Evolutionary conservation across 2,888 invertebrate species (phyloP).

Genomic region (Ypsolopha sequella): DNA sequence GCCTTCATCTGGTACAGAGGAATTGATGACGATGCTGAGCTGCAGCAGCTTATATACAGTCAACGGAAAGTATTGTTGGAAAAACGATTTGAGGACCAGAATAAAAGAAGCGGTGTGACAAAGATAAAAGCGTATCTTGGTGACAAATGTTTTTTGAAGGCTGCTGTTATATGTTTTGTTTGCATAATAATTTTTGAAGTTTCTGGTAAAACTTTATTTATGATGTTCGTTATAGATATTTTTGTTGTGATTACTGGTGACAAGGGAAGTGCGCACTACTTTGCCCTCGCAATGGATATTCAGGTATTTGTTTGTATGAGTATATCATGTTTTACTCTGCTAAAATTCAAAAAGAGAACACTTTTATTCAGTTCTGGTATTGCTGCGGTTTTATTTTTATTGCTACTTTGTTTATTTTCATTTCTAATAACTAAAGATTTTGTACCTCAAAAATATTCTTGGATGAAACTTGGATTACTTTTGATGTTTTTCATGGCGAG

Average conservation of each 20-base stretch:
- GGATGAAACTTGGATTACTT: not conserved
- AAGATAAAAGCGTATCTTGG: not conserved
- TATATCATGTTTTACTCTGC: not conserved
- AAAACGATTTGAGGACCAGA: not conserved
- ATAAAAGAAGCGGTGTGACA: not conserved
- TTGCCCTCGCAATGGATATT: too few species aligned
- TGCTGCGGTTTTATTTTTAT: not conserved
- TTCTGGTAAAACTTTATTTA: not conserved
- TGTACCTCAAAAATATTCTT: not conserved
- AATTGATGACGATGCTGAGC: not conserved
- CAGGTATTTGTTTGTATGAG: not conserved
- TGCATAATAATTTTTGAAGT: not conserved
- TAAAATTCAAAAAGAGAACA: not conserved
- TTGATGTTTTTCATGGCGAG: not conserved
- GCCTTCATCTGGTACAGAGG: constrained; percentile 1
- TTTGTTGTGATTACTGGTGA: too few species aligned
- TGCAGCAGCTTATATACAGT: not conserved
- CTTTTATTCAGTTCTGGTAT: not conserved
- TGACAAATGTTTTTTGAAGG: not conserved
- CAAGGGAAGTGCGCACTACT: too few species aligned
- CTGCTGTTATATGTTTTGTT: not conserved
- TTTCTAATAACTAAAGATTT: not conserved
- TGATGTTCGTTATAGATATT: not conserved
- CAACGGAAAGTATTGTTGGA: not conserved
- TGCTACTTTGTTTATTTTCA: not conserved